phyloP scores from a whole-genome alignment of 2,113 vertebrate species.

The Myiagra hebetior region DNA sequence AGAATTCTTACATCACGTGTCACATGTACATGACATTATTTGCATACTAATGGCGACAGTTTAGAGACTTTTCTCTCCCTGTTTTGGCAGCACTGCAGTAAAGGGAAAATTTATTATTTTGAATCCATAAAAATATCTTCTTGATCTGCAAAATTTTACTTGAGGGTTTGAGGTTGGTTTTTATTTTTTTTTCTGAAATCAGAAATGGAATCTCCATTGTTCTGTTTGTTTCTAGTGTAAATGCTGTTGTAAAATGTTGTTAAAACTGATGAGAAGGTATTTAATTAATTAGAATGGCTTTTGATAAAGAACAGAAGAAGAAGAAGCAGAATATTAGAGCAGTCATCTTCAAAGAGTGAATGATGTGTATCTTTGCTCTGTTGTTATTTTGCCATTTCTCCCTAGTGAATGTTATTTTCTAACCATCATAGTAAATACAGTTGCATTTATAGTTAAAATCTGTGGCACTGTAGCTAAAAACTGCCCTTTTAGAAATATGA shows the following conservation, averaged over 20 bases:
- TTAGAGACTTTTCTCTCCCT: not conserved
- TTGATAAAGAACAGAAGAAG: not conserved
- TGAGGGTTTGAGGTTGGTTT: not conserved
- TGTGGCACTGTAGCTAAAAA: not conserved
- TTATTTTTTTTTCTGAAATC: not conserved
- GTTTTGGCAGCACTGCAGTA: not conserved
- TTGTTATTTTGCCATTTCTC: not conserved
- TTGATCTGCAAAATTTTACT: not conserved
- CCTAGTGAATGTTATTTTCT: not conserved
- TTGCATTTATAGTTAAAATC: not conserved
- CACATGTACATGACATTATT: conserved; percentile 42
- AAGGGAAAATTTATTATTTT: not conserved
- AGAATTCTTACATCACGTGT: conserved; percentile 50
- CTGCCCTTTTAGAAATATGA: not conserved
- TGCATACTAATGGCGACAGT: not conserved
- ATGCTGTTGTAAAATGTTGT: not conserved
- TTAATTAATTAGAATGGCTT: not conserved
- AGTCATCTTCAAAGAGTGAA: not conserved
- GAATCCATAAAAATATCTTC: not conserved
- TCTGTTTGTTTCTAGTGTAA: not conserved
- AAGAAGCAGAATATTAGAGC: not conserved
- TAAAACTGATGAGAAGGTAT: not conserved
- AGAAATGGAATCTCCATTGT: not conserved
- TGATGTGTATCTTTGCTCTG: not conserved
- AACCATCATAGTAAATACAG: not conserved